Conservation (phyloP, 2,888 invertebrate species). For the Archips crataeganus region DNA sequence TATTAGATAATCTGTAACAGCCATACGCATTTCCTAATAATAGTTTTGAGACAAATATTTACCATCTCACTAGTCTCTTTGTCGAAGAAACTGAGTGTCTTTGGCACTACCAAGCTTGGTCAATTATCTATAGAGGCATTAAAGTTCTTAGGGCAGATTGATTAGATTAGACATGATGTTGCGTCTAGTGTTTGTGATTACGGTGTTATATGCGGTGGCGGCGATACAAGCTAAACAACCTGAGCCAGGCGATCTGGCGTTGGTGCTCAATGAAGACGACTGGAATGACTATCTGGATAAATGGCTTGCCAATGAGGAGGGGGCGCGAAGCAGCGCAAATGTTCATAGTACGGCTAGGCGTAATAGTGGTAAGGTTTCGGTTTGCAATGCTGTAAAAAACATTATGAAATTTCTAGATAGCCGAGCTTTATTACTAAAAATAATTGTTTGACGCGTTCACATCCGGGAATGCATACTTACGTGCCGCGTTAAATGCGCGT, state of each 20-base stretch:
- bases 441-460: too few relatives aligned
- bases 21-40: slow-evolving; percentile 1
- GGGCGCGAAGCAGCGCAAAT: slow-evolving; percentile 53
- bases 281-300: slow-evolving; percentile 78
- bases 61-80: neutral
- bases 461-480: too few relatives aligned
- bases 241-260: slow-evolving; percentile 70
- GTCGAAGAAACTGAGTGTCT: neutral
- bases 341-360: slow-evolving; percentile 49
- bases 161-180: slow-evolving; percentile 33
- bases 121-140: too few relatives aligned
- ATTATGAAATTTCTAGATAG: too few relatives aligned
- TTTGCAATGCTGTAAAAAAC: neutral
- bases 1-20: slow-evolving; percentile 8
- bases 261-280: slow-evolving; percentile 72
- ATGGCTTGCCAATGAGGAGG: slow-evolving; percentile 71
- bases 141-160: neutral
- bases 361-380: slow-evolving; percentile 60
- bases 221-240: slow-evolving; percentile 55
- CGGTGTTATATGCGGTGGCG: slow-evolving; percentile 51
- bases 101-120: too few relatives aligned
- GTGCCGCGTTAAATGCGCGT: too few relatives aligned
- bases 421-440: too few relatives aligned
- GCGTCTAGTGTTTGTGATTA: slow-evolving; percentile 51
- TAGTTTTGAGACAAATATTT: neutral